Evolutionary conservation across 2,888 invertebrate species (phyloP).

Genomic region (Endotricha flammealis): DNA sequence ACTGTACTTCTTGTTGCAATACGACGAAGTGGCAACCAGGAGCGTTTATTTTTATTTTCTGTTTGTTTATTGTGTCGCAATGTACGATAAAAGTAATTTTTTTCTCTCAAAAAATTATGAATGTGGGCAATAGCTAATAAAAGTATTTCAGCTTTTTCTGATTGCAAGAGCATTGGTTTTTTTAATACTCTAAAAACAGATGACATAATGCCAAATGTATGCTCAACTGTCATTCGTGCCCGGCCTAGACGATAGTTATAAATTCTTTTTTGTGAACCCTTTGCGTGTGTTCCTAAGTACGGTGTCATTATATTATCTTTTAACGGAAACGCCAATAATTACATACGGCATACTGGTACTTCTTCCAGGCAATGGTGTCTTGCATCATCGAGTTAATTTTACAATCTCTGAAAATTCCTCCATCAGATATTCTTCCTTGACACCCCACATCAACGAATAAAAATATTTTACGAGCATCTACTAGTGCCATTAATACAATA

Average conservation of each 20-base stretch:
- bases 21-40: too few relatives aligned
- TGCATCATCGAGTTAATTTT: conserved; percentile 15
- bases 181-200: not conserved
- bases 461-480: conserved; percentile 20
- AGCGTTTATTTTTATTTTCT: conserved; percentile 7
- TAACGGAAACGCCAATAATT: conserved; percentile 16
- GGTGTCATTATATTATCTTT: conserved; percentile 15
- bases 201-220: not conserved
- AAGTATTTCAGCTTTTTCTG: not conserved
- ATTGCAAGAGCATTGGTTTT: not conserved
- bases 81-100: too few relatives aligned
- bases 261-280: not conserved
- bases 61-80: too few relatives aligned
- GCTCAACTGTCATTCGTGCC: not conserved
- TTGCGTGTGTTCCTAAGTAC: conserved; percentile 13
- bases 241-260: not conserved
- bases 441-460: conserved; percentile 16
- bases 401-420: conserved; percentile 16
- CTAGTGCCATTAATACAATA: conserved; percentile 19
- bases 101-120: conserved; percentile 14
- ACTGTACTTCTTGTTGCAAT: too few relatives aligned
- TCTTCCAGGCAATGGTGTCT: conserved; percentile 11
- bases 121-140: conserved; percentile 7
- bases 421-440: conserved; percentile 17
- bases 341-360: conserved; percentile 13